These are phyloP conservation scores for Epizoanthus rinbou DNA, from an alignment of 92 coral and sea anemone genomes.

Conservation along the genomic window DNA sequence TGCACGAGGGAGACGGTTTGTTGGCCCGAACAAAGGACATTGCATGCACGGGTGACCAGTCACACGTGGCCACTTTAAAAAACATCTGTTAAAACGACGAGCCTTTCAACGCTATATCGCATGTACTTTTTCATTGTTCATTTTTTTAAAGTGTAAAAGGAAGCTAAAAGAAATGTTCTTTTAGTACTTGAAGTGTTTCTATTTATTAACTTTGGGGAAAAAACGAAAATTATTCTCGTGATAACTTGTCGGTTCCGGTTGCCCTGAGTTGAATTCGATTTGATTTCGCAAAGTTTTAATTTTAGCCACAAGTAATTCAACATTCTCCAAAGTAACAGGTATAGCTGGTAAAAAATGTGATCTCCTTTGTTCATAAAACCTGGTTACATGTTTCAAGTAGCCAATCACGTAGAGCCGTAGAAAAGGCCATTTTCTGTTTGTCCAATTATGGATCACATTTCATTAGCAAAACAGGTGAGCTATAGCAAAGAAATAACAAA, in stretches of 20 bases:
- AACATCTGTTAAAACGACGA: conserved; percentile 22
- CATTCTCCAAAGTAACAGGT: conserved; percentile 52
- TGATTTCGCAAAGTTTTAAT: neutral
- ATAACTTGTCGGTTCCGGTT: no score
- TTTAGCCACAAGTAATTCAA: conserved; percentile 29
- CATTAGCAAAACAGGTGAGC: conserved; percentile 75
- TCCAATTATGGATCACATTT: conserved; percentile 70
- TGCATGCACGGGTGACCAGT: neutral
- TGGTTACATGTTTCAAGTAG: conserved; percentile 30
- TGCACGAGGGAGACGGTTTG: conserved; percentile 22
- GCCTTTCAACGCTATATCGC: conserved; percentile 3
- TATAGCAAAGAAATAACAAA: conserved; percentile 58
- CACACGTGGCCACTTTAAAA: conserved; percentile 33
- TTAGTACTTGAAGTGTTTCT: neutral
- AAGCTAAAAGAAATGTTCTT: neutral
- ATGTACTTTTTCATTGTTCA: conserved; percentile 4
- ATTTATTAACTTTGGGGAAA: no score
- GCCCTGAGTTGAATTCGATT: neutral
- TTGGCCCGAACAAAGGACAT: conserved; percentile 3
- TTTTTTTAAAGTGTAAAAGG: conserved; percentile 1
- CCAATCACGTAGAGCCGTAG: conserved; percentile 66
- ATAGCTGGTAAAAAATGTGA: conserved; percentile 42
- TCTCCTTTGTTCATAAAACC: conserved; percentile 11
- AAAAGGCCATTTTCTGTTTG: conserved; percentile 65
- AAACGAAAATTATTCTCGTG: no score